Evolutionary conservation across 2,888 invertebrate species (phyloP).

Genomic region (Eurytoma adleriae): DNA sequence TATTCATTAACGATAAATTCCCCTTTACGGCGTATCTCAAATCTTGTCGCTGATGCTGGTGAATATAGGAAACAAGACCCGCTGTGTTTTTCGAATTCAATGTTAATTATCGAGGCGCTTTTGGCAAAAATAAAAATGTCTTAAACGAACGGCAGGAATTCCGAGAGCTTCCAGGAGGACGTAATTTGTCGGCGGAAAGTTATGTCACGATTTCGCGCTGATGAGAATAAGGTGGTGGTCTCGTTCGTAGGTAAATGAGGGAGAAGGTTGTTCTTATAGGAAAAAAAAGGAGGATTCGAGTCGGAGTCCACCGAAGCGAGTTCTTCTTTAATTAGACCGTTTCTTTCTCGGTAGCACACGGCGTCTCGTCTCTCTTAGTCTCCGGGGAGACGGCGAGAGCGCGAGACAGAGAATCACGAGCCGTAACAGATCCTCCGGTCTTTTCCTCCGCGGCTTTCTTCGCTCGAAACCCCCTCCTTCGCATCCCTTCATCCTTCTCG

Average conservation of each 20-base stretch:
- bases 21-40: neutral
- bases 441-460: conserved; percentile 51
- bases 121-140: too few species aligned
- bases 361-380: conserved; percentile 58
- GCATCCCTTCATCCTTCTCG: conserved; percentile 63
- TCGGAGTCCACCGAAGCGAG: conserved; percentile 61
- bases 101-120: too few species aligned
- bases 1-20: neutral
- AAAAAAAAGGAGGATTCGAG: conserved; percentile 39
- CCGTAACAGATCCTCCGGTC: conserved; percentile 64
- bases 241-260: conserved; percentile 51
- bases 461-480: conserved; percentile 43
- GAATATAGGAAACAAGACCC: too few species aligned
- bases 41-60: too few species aligned
- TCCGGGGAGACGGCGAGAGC: conserved; percentile 63
- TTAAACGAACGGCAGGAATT: neutral
- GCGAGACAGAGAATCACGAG: conserved; percentile 70
- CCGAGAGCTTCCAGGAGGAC: neutral
- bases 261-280: conserved; percentile 39
- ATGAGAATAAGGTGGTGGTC: conserved; percentile 40
- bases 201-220: conserved; percentile 47
- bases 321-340: conserved; percentile 74
- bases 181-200: conserved; percentile 52
- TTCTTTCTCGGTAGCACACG: conserved; percentile 67
- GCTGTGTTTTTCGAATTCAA: too few species aligned